phyloP scores from a whole-genome alignment of 2,113 vertebrate species.

The Benitochromis conjunctus region DNA sequence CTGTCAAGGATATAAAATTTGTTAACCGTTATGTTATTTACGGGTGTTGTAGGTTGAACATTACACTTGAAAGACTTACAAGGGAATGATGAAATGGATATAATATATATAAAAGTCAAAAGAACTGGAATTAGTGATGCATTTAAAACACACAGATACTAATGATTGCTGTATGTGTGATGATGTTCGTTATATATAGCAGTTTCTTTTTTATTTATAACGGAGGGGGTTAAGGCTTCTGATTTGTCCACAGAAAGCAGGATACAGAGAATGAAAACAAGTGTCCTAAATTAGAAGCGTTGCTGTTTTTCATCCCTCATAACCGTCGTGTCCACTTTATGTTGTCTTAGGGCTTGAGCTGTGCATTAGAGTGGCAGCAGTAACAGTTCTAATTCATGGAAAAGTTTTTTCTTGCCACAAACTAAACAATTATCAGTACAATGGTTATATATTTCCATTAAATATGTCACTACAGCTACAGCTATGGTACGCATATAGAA shows the following conservation, averaged over 20 bases:
- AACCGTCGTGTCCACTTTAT: background rate
- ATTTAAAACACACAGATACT: too few relatives aligned
- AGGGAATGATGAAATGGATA: too few relatives aligned
- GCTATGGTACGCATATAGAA: background rate
- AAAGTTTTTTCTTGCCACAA: background rate
- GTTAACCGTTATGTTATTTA: too few relatives aligned
- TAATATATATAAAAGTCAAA: too few relatives aligned
- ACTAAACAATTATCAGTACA: background rate
- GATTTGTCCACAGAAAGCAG: background rate
- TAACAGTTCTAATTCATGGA: background rate
- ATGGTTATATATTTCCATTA: background rate
- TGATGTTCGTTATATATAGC: too few relatives aligned
- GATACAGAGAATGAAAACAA: background rate
- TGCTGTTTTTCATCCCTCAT: background rate
- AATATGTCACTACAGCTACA: fast-evolving
- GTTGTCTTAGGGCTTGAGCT: background rate
- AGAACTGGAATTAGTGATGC: too few relatives aligned
- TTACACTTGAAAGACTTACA: too few relatives aligned
- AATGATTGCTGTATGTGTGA: too few relatives aligned
- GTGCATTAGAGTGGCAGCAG: background rate
- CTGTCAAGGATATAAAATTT: too few relatives aligned
- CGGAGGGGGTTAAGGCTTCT: too few relatives aligned
- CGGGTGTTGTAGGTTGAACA: too few relatives aligned
- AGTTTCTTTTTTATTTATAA: too few relatives aligned
- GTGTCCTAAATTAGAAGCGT: background rate